A percentile compares a stretch with the other conserved stretches of the same genome.
Evolutionary conservation across 2,888 invertebrate species (phyloP).

Genomic region (Perdita meconis): DNA sequence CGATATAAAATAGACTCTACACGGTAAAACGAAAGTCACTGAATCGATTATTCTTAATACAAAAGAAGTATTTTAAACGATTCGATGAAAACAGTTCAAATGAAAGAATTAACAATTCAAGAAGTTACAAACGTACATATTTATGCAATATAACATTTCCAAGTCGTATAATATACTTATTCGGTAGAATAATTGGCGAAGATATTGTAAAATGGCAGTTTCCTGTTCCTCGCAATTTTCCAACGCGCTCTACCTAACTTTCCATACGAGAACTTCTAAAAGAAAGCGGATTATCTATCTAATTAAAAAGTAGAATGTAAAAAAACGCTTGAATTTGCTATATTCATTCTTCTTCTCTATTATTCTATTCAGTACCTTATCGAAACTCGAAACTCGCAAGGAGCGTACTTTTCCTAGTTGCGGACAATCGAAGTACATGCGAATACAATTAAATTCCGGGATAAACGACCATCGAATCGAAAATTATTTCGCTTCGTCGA

Average conservation of each 20-base stretch:
- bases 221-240: constrained; percentile 42
- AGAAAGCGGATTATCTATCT: not conserved
- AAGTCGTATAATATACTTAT: constrained; percentile 47
- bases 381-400: not conserved
- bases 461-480: too few species aligned
- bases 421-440: constrained; percentile 40
- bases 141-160: constrained; percentile 27
- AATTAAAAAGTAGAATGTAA: not conserved
- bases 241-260: constrained; percentile 4
- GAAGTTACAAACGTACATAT: not conserved
- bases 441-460: constrained; percentile 1
- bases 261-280: constrained; percentile 11
- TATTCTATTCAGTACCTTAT: not conserved
- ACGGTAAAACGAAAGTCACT: too few species aligned
- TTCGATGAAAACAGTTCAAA: constrained; percentile 5
- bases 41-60: too few species aligned
- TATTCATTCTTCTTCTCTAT: not conserved
- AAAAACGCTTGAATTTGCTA: constrained; percentile 2
- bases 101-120: too few species aligned
- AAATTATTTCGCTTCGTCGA: too few species aligned
- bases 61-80: not conserved
- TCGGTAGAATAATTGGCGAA: constrained; percentile 64
- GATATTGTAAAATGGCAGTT: constrained; percentile 69
- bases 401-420: constrained; percentile 6
- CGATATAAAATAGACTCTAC: not conserved